Percentiles rank a stretch among this genome's conserved stretches.
Conservation (phyloP, 2,113 vertebrate species). For the Semnornis frantzii region DNA sequence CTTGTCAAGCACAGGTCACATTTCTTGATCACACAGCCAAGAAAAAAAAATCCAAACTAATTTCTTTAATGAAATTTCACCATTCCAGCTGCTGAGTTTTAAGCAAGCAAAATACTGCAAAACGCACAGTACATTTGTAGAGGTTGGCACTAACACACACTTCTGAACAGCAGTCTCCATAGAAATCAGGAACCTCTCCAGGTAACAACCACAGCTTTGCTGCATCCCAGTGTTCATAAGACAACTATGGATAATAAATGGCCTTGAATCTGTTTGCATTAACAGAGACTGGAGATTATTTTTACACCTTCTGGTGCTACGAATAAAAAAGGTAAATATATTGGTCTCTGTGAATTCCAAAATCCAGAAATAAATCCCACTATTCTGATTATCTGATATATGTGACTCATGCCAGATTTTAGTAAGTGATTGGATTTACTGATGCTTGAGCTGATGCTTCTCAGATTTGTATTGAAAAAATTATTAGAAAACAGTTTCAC, state of each 20-base stretch:
- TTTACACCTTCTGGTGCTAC: background rate
- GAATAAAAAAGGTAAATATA: background rate
- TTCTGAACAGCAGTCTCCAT: background rate
- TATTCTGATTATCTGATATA: background rate
- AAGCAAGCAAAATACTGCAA: conserved; percentile 4
- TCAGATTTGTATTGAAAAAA: background rate
- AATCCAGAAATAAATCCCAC: background rate
- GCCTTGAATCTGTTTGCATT: background rate
- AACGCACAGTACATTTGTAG: background rate
- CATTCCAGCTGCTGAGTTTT: background rate
- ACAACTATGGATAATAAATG: background rate
- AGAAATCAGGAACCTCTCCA: background rate
- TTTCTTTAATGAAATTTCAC: background rate
- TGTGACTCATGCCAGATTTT: background rate
- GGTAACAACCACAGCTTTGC: background rate
- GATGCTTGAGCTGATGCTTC: background rate
- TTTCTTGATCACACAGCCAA: background rate
- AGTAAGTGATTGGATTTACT: background rate
- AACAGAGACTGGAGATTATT: background rate
- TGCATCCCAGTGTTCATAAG: background rate
- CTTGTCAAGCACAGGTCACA: background rate
- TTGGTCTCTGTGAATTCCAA: background rate
- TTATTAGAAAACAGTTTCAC: background rate
- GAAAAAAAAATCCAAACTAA: background rate
- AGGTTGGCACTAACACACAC: background rate